Evolutionary conservation across 1,140 invertebrate genomes (phyloP).

Genomic region (Cephus cinctus): DNA sequence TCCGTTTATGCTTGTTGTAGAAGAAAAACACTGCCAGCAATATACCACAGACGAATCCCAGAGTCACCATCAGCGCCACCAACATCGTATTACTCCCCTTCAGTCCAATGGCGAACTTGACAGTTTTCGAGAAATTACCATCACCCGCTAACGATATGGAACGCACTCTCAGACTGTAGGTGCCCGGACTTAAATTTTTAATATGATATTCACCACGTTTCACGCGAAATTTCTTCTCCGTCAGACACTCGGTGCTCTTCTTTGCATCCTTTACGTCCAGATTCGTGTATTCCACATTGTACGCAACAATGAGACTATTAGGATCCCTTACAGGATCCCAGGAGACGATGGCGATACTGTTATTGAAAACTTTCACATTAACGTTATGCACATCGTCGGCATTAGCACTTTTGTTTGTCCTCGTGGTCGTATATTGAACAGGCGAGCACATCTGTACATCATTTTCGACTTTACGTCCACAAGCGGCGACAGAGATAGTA

Average conservation of each 20-base stretch:
- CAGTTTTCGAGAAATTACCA: constrained; percentile 54
- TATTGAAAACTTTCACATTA: constrained; percentile 25
- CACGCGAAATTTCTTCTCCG: not conserved
- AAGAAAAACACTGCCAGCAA: not conserved
- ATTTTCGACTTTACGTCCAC: constrained; percentile 39
- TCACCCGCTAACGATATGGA: constrained; percentile 64
- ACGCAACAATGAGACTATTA: constrained; percentile 65
- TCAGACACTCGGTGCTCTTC: constrained; percentile 31
- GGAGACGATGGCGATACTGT: constrained; percentile 45
- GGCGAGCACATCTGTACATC: constrained; percentile 32
- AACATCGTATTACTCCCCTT: constrained; percentile 15
- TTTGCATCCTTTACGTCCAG: constrained; percentile 39
- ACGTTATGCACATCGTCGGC: constrained; percentile 48
- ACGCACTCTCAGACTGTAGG: constrained; percentile 63
- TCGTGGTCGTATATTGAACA: constrained; percentile 34
- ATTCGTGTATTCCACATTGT: constrained; percentile 59
- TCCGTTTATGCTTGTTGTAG: constrained; percentile 20
- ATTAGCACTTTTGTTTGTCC: constrained; percentile 37
- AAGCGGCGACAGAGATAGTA: constrained; percentile 55
- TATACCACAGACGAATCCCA: constrained; percentile 6
- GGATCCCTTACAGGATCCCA: constrained; percentile 64
- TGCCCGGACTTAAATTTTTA: constrained; percentile 59
- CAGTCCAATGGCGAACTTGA: constrained; percentile 28
- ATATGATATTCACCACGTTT: constrained; percentile 19
- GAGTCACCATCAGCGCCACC: constrained; percentile 11